phyloP scores from a whole-genome alignment of 2,888 invertebrate species.

The Drosophila borealis region DNA sequence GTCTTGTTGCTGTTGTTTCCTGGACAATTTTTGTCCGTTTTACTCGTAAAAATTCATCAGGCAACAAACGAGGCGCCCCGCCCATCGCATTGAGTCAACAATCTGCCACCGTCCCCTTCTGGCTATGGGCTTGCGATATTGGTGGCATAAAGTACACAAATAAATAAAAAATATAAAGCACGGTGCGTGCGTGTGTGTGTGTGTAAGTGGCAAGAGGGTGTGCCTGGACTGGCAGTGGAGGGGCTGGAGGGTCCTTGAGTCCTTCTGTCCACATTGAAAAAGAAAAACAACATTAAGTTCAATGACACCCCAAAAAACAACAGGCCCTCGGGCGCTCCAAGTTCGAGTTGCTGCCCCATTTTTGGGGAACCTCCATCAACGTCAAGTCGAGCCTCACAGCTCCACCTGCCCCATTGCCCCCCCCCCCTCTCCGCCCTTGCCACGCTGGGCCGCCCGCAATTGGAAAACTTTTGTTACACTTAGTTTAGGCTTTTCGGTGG shows the following conservation, averaged over 20 bases:
- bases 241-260: slow-evolving; percentile 17
- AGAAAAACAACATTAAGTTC: slow-evolving; percentile 70
- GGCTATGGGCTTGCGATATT: slow-evolving; percentile 49
- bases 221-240: too few species aligned
- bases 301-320: slow-evolving; percentile 67
- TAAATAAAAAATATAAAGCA: slow-evolving; percentile 69
- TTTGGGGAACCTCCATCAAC: slow-evolving; percentile 68
- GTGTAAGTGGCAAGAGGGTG: background rate
- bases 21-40: slow-evolving; percentile 32
- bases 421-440: background rate
- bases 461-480: slow-evolving; percentile 77
- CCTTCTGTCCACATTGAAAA: slow-evolving; percentile 34
- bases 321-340: slow-evolving; percentile 40
- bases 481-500: slow-evolving; percentile 24
- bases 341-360: slow-evolving; percentile 33
- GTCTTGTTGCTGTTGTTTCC: slow-evolving; percentile 19
- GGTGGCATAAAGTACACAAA: slow-evolving; percentile 72
- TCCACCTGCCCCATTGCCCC: background rate
- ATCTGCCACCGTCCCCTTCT: slow-evolving; percentile 31
- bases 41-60: slow-evolving; percentile 52
- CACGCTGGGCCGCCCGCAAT: slow-evolving; percentile 44
- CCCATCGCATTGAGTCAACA: slow-evolving; percentile 59
- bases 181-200: slow-evolving; percentile 3
- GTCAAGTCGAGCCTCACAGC: slow-evolving; percentile 50
- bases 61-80: slow-evolving; percentile 26